Evolutionary conservation across 2,797 vertebrate species (phyloP).

Genomic region (Chiloscyllium punctatum): DNA sequence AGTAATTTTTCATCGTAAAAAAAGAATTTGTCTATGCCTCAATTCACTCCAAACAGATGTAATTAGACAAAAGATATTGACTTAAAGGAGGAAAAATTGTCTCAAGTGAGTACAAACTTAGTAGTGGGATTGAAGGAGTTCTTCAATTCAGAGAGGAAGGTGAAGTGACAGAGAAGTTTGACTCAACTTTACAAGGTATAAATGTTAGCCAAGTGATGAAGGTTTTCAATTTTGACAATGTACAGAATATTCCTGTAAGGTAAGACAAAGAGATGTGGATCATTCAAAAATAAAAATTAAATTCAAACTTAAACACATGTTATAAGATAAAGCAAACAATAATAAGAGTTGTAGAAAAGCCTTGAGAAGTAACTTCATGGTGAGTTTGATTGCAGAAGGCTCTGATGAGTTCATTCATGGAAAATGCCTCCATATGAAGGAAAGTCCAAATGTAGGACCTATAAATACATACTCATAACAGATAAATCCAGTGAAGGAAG

Average conservation of each 20-base stretch:
- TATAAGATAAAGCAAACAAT: not conserved
- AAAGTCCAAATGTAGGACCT: not conserved
- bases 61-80: not conserved
- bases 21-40: not conserved
- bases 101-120: not conserved
- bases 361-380: not conserved
- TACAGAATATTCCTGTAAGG: not conserved
- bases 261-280: not conserved
- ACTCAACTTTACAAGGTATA: not conserved
- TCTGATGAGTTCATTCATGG: not conserved
- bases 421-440: not conserved
- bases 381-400: not conserved
- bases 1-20: not conserved
- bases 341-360: not conserved
- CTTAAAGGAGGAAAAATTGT: not conserved
- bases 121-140: not conserved
- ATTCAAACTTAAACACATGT: not conserved
- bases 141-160: not conserved
- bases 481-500: not conserved
- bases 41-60: not conserved
- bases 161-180: not conserved
- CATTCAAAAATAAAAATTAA: not conserved
- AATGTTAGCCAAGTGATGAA: not conserved
- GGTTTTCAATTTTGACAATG: not conserved
- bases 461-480: not conserved